These are phyloP conservation scores for Colistium nudipinnis DNA, from an alignment of 2,113 vertebrate species.

Conservation along the genomic window DNA sequence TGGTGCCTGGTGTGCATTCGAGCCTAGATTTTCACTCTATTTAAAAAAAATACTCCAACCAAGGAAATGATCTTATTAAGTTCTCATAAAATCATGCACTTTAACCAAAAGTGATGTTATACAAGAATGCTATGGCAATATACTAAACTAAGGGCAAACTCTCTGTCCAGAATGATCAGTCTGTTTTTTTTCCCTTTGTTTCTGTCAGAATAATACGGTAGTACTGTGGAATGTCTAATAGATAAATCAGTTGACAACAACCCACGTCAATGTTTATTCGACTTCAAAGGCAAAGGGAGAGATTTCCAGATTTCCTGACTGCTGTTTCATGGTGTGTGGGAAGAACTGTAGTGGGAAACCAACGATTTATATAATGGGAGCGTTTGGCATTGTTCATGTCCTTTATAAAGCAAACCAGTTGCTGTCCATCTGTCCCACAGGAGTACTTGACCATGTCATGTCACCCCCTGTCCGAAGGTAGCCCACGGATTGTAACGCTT, in stretches of 20 bases:
- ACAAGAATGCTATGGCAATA: too few relatives aligned
- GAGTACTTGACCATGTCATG: too few relatives aligned
- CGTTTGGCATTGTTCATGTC: background rate
- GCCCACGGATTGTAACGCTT: background rate
- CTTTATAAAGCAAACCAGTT: background rate
- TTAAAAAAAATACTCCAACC: too few relatives aligned
- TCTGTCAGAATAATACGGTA: too few relatives aligned
- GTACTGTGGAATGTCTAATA: too few relatives aligned
- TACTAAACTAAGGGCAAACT: background rate
- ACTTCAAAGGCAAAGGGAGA: slow-evolving; percentile 7
- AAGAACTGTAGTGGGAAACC: background rate
- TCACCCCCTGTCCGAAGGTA: background rate
- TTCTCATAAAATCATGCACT: background rate
- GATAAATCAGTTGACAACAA: too few relatives aligned
- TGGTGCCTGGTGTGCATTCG: background rate
- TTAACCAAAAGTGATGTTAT: too few relatives aligned
- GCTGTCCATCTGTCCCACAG: too few relatives aligned
- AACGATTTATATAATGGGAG: too few relatives aligned
- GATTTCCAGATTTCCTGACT: background rate
- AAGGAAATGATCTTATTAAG: too few relatives aligned
- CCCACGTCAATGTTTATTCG: too few relatives aligned
- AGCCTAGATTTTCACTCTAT: background rate
- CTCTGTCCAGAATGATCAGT: background rate
- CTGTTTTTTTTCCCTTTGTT: too few relatives aligned
- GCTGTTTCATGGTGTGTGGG: slow-evolving; percentile 3